Conservation (phyloP, 2,113 vertebrate genomes). For the Siniperca knerii region DNA sequence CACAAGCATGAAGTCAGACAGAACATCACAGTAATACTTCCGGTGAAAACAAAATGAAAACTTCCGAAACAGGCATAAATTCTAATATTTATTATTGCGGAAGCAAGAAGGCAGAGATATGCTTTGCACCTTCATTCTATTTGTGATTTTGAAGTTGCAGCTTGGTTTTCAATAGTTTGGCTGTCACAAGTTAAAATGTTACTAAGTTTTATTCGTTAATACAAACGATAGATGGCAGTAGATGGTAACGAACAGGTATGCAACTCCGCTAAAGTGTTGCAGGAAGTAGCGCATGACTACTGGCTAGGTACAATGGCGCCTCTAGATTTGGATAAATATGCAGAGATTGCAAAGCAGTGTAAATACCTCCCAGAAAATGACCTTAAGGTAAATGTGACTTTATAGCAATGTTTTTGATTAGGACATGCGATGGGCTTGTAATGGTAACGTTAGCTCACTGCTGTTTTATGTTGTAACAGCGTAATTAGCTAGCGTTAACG, state of each 20-base stretch:
- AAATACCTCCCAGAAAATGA: constrained; percentile 98
- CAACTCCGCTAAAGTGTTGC: background rate
- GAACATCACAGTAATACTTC: background rate
- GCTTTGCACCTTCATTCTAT: background rate
- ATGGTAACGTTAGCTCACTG: background rate
- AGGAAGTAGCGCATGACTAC: constrained; percentile 61
- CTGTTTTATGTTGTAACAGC: background rate
- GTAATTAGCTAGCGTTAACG: constrained; percentile 39
- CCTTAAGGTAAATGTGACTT: constrained; percentile 88
- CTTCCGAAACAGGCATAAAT: no score
- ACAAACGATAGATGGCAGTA: constrained; percentile 10
- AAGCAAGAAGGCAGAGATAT: background rate
- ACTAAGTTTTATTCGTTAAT: rapidly evolving
- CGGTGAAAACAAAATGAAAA: background rate
- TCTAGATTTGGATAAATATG: constrained; percentile 95
- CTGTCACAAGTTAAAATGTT: background rate
- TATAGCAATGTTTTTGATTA: background rate
- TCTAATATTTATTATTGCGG: background rate
- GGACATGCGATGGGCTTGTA: rapidly evolving
- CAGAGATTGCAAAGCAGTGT: constrained; percentile 96
- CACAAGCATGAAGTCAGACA: no score
- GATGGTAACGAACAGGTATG: rapidly evolving
- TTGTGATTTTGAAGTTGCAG: background rate
- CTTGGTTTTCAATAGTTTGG: background rate
- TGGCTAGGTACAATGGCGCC: constrained; percentile 88